Base-by-base conservation (phyloP, 2,888 invertebrate genomes). In the Andrena marginata region DNA sequence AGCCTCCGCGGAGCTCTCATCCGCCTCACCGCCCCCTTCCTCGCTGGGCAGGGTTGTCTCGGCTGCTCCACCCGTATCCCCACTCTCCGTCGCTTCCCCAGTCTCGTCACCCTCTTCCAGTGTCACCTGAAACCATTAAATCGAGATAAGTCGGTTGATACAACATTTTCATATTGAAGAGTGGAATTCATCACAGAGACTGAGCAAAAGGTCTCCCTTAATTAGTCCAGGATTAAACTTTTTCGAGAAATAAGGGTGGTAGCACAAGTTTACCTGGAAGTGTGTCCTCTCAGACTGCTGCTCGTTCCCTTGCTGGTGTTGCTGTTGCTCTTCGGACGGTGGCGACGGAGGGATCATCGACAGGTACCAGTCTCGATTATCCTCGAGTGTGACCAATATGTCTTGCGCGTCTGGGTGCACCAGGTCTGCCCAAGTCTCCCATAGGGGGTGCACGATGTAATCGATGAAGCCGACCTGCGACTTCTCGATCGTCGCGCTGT, bases 401-500 rank as follows among this genome's bases (percentile, higher is more conserved):
- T 99, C 98, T 95, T 99, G 99, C 68, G 99, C 99, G 94, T 99
- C 99, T 2, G 99, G 99, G 95, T 99, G 99, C 65, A 99, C 99
- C 85, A 99, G 96, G 94, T 99, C 99, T 13, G 99, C 99, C 99
- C 99, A 99, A 71, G 99, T 99, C 95, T 99, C 99, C 99, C 99
- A 99, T 84, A 99, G 95, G 2, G 99, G 99, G 95, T 99, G 99
- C 56, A 99, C 99, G 94, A 99, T 99, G 95, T 99, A 99, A 95
- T 99, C 99, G 94, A 99, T 99, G 94, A 99, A 99, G 90, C 99
- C 99, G 94, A 99, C 99, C 96, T 99, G 99, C 92, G 99, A 98
- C 95, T 99, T 99, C 95, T 99, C 99, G 93, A 99, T 97, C 54
- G 99, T 99, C 68, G 99, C 97, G 93, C 98, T 99, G 93, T 97